Conservation (phyloP, 1,140 invertebrate species). For the Andricus grossulariae region DNA sequence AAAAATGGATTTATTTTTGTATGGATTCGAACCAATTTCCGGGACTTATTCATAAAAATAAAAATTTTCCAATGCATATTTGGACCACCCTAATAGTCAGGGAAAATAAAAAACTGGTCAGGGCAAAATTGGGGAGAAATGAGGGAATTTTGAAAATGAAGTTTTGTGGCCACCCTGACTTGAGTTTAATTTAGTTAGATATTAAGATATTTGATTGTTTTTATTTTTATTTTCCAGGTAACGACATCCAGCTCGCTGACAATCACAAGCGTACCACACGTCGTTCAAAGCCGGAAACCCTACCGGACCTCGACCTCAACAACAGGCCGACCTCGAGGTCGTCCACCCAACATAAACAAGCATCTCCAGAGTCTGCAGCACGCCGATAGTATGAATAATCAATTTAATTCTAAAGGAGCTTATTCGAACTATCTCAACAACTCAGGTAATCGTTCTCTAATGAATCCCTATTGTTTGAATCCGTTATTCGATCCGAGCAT, state of each 20-base stretch:
- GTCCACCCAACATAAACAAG: constrained; percentile 70
- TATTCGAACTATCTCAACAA: constrained; percentile 62
- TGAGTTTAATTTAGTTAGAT: no score
- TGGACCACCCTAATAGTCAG: no score
- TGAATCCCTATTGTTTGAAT: constrained; percentile 69
- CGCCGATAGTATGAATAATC: constrained; percentile 56
- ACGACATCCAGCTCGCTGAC: constrained; percentile 46
- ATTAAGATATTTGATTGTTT: no score
- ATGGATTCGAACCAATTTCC: no score
- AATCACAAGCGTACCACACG: constrained; percentile 47
- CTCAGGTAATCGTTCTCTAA: constrained; percentile 60
- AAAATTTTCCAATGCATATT: no score
- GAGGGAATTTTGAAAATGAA: no score
- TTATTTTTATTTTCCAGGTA: constrained; percentile 38
- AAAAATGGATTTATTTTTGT: no score
- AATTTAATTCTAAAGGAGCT: constrained; percentile 61
- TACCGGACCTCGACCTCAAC: constrained; percentile 47
- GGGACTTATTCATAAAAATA: no score
- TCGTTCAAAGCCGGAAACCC: constrained; percentile 49
- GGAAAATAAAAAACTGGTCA: no score
- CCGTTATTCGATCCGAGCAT: constrained; percentile 67
- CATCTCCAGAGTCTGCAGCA: constrained; percentile 61
- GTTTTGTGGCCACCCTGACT: no score
- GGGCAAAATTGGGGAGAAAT: no score
- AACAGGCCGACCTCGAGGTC: constrained; percentile 66